Evolutionary conservation across 2,888 invertebrate genomes (phyloP).

Genomic region (Slavum lentiscoides): DNA sequence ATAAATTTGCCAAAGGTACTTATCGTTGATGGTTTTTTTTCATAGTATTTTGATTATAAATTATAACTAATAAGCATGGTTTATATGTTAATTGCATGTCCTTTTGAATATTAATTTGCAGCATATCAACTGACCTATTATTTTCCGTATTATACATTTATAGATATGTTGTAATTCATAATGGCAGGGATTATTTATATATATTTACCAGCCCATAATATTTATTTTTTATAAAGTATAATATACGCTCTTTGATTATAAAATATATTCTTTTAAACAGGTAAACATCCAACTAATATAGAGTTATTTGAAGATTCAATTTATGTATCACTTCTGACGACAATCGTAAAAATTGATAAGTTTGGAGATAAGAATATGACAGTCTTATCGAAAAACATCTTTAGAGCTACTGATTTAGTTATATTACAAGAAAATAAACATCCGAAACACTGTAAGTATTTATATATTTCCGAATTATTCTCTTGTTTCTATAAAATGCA

Average conservation of each 20-base stretch:
- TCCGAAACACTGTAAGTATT: conserved; percentile 36
- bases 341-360: conserved; percentile 62
- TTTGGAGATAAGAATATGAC: conserved; percentile 60
- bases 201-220: background rate
- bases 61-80: no score
- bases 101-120: no score
- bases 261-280: conserved; percentile 58
- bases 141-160: no score
- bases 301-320: conserved; percentile 75
- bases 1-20: conserved; percentile 53
- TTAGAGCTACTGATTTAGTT: conserved; percentile 67
- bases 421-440: conserved; percentile 72
- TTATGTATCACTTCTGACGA: conserved; percentile 68
- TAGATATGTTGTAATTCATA: no score
- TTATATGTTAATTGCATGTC: no score
- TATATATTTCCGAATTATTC: conserved; percentile 25
- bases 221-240: background rate
- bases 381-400: conserved; percentile 63
- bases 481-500: conserved; percentile 56
- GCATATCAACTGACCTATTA: no score
- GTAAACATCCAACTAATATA: conserved; percentile 70
- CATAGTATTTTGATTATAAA: background rate
- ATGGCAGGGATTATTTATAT: no score
- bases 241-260: background rate
- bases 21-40: background rate